phyloP scores from a whole-genome alignment of 1,140 invertebrate species.

The Cataglyphis hispanica region DNA sequence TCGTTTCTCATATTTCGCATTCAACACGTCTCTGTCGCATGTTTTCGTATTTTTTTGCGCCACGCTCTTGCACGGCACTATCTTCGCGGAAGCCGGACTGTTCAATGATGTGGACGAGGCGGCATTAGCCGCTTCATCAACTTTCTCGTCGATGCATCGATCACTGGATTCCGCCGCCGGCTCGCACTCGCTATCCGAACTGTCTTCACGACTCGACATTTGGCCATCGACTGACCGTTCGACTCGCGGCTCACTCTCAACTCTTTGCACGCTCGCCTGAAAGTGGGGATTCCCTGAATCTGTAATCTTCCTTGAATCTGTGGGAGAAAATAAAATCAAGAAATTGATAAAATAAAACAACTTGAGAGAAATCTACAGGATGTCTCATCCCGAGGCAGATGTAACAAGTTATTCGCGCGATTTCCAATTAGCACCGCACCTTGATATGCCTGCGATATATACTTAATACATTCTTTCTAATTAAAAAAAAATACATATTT shows the following conservation, averaged over 20 bases:
- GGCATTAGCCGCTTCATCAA: conserved; percentile 24
- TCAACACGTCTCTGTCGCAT: neutral
- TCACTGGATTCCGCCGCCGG: neutral
- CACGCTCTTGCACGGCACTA: neutral
- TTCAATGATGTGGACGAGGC: neutral
- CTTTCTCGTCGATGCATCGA: neutral
- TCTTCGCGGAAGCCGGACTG: neutral
- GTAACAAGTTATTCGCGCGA: neutral
- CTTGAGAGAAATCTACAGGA: conserved; percentile 42
- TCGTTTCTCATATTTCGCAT: conserved; percentile 21
- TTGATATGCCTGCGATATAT: neutral
- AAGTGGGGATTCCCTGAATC: conserved; percentile 67
- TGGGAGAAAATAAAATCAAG: conserved; percentile 42
- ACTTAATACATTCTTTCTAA: neutral
- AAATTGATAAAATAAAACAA: neutral
- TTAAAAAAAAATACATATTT: neutral
- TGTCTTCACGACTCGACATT: conserved; percentile 84
- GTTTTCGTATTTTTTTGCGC: neutral
- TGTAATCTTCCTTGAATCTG: conserved; percentile 73
- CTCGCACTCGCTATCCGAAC: conserved; percentile 70
- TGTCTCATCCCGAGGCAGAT: neutral
- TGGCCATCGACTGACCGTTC: conserved; percentile 78
- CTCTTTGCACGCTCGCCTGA: conserved; percentile 40
- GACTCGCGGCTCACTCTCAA: conserved; percentile 68
- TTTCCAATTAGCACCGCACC: neutral